Evolutionary conservation across 2,888 invertebrate species (phyloP).

Genomic region (Coelopa pilipes): DNA sequence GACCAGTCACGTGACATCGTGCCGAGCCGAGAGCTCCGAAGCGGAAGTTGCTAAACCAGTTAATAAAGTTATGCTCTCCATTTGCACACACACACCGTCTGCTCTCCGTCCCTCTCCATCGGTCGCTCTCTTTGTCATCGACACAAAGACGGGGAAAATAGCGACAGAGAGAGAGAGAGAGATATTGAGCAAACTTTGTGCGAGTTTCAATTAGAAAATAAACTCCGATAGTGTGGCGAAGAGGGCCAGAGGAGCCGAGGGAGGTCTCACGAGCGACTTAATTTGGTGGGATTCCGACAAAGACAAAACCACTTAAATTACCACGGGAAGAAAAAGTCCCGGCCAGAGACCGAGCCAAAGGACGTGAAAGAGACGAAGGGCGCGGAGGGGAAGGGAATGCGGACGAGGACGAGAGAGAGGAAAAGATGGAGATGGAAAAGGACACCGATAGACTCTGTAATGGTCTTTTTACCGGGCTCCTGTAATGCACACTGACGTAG

Average conservation of each 20-base stretch:
- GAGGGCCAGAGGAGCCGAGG: not conserved
- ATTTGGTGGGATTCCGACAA: constrained; percentile 7
- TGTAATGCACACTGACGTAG: not conserved
- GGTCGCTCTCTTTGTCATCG: not conserved
- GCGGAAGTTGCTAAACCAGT: not conserved
- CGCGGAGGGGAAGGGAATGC: not conserved
- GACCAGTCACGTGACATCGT: constrained; percentile 11
- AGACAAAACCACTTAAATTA: constrained; percentile 22
- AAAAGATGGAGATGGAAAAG: not conserved
- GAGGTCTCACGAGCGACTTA: constrained; percentile 13
- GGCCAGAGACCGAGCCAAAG: too few relatives aligned
- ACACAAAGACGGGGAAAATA: not conserved
- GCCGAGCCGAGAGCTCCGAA: not conserved
- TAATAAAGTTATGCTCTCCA: constrained; percentile 13
- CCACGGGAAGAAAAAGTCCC: constrained; percentile 4
- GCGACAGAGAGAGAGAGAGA: not conserved
- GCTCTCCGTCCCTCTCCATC: not conserved
- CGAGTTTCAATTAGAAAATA: constrained; percentile 18
- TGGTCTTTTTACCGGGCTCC: not conserved
- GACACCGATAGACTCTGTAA: not conserved
- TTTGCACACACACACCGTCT: not conserved
- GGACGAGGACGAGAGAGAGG: not conserved
- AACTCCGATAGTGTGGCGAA: not conserved
- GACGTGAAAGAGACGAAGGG: too few relatives aligned
- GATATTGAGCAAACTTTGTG: too few relatives aligned